Evolutionary conservation across 2,113 vertebrate species (phyloP).

Genomic region (Strix uralensis): DNA sequence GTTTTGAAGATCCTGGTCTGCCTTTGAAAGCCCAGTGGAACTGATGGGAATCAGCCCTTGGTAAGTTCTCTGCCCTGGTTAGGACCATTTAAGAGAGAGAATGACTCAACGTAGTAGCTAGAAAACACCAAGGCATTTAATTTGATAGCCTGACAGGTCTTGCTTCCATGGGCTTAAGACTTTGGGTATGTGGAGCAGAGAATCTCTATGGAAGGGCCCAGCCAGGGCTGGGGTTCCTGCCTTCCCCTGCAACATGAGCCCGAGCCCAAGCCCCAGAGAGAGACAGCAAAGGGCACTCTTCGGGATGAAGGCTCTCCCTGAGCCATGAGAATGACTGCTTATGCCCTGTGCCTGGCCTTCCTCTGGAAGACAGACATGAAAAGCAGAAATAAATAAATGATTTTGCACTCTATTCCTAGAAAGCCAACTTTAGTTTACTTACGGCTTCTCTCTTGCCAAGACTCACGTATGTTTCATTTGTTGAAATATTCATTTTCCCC

Average conservation of each 20-base stretch:
- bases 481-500: slow-evolving; percentile 26
- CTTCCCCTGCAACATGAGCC: background rate
- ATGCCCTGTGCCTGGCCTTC: accelerated
- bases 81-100: background rate
- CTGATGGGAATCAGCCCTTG: background rate
- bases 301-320: background rate
- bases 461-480: background rate
- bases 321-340: accelerated
- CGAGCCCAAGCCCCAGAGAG: background rate
- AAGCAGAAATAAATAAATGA: slow-evolving; percentile 22
- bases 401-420: slow-evolving; percentile 28
- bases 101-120: accelerated
- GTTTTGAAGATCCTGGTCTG: background rate
- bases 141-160: background rate
- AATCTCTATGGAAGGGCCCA: background rate
- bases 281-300: background rate
- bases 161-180: background rate
- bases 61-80: background rate
- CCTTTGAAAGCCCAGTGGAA: background rate
- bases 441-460: background rate
- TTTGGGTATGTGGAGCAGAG: background rate
- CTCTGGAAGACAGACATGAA: background rate
- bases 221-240: background rate
- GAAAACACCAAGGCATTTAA: background rate
- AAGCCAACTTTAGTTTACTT: background rate